A percentile compares a stretch with the other conserved stretches of the same genome.
phyloP scores from a whole-genome alignment of 1,140 invertebrate genomes.

The Euura lappo region DNA sequence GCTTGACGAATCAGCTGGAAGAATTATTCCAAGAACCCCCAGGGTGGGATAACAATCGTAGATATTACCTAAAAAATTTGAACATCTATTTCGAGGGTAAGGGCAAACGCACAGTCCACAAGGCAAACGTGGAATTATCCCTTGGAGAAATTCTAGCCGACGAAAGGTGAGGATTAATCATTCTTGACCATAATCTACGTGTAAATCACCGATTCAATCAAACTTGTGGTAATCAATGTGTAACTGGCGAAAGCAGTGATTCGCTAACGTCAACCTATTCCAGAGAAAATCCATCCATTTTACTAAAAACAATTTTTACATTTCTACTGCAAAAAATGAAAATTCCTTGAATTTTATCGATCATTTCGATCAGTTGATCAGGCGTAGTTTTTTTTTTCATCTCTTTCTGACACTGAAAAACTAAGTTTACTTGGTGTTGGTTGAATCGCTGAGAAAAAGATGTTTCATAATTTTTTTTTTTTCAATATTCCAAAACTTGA shows the following conservation, averaged over 20 bases:
- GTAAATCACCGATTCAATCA: neutral
- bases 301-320: neutral
- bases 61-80: conserved; percentile 72
- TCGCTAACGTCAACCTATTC: too few species aligned
- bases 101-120: conserved; percentile 68
- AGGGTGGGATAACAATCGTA: conserved; percentile 76
- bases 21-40: conserved; percentile 75
- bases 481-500: too few species aligned
- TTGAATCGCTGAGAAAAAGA: neutral
- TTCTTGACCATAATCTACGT: conserved; percentile 11
- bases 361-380: too few species aligned
- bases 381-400: too few species aligned
- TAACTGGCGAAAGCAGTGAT: too few species aligned
- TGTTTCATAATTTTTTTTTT: neutral
- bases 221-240: neutral
- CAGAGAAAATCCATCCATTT: too few species aligned
- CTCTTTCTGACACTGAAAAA: too few species aligned
- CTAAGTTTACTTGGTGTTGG: too few species aligned
- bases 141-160: conserved; percentile 70
- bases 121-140: conserved; percentile 65
- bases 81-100: conserved; percentile 83
- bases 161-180: conserved; percentile 61
- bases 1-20: conserved; percentile 74
- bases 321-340: neutral
- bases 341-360: too few species aligned